Base-by-base conservation (phyloP, 2,797 vertebrate genomes). In the Limosa lapponica region DNA sequence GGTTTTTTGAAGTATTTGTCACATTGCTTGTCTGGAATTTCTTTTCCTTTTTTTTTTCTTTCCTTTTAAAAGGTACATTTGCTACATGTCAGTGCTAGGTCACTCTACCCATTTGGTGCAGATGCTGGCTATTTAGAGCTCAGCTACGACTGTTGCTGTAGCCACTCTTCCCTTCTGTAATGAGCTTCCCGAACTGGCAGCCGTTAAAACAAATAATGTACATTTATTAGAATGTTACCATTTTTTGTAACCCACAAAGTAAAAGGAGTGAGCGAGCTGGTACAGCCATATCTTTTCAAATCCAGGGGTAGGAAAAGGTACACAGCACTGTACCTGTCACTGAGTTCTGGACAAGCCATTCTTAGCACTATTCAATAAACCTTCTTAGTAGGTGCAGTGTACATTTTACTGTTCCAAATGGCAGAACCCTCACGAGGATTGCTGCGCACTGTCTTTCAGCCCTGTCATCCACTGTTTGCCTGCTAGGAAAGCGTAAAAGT, bases 121-220 rank as follows among this genome's bases (percentile, higher is more conserved):
- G 23, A 37, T 69, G 30, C 5, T 82, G 30, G 16, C 18, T 36
- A 23, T 82, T 80, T 52, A 44, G 62, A 64, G 79, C 34, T 34
- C 6, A 46, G 5, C 8, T 41, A 10, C 1, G 1, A 39, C 3
- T 6, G 0, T 69, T 84, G 27, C 24, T 62, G 30, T 52, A 70
- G 24, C 37, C 10, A 25, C 10, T 59, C 16, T 48, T 74, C 13
- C 23, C 6, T 78, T 67, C 32, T 41, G 20, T 37, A 87, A 64
- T 14, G 9, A 79, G 5, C 11, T 72, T 61, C 37, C 48, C 1
- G 1, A 93, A 77, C 15, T 5, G 3, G 5, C 11, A 58, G 6
- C 3, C 37, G 71, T 75, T 13, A 44, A 46, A 80, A 70, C 34
- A 34, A 4, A 8, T 4, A 15, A 15, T 0, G 4, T 44, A 15